Base-by-base conservation (phyloP, 1,140 invertebrate genomes). In the Mesaphorura yosii region DNA sequence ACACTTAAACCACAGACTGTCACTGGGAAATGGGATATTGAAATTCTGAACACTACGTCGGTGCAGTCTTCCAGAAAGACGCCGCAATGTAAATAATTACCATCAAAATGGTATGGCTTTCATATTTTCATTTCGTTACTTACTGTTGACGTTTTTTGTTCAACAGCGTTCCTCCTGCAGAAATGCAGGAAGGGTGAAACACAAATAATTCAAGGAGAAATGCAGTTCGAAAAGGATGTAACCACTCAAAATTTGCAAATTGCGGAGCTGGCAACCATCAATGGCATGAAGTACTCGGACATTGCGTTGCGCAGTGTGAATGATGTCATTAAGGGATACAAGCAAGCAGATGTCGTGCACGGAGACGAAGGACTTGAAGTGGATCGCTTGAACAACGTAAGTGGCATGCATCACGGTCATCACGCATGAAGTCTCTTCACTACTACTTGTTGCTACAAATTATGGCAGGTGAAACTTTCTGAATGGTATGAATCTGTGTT, bases 201-300 rank as follows among this genome's bases (percentile, higher is more conserved):
- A 10, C 38, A 51, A 42, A 42, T 20, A 3, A 20, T 51, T 17
- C 6, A 12, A 5, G 49, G 49, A 7, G 26, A 42, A 14, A 5
- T 34, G 7, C 25, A 22, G n/a, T 54, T 54, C 27, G 28, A 37
- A 23, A n/a, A 44, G 22, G 38, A 42, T 2, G 7, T 55, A 1
- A 15, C 10, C 6, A 2, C 50, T 41, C 7, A 20, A n/a, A 37
- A 34, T n/a, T 22, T 55, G 3, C 2, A 37, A 4, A 2, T 56
- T 23, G 26, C 3, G 4, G 15, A 20, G 2, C 19, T 19, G 2
- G 40, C 42, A 14, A 34, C 7, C 4, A 27, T 56, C n/a, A 51
- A 51, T 39, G 40, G 41, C 3, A 56, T 56, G 28, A 29, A 3
- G 17, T 51, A 45, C 29, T 44, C 39, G 5, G 48, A 56, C n/a